Percentiles rank a stretch among this genome's conserved stretches.
These are phyloP conservation scores for Drosophila percnosoma DNA, from an alignment of 2,888 invertebrate species.

Conservation along the genomic window DNA sequence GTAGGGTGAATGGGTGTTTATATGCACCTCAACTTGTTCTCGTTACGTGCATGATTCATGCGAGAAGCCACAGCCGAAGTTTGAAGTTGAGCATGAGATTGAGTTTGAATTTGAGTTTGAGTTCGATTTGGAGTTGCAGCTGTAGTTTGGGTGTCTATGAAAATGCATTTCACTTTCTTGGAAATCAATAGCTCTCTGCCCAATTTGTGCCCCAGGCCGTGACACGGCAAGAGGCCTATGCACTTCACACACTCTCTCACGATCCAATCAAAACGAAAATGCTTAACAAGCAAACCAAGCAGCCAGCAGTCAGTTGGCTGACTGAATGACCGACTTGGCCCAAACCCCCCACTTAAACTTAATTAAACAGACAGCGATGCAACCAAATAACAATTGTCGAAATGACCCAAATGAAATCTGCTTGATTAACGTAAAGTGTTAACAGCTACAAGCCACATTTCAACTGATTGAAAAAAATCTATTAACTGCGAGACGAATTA, in stretches of 20 bases:
- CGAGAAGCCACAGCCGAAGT: constrained; percentile 19
- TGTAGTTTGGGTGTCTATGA: constrained; percentile 11
- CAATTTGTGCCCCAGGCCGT: constrained; percentile 37
- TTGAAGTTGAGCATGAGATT: constrained; percentile 10
- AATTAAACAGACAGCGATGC: constrained; percentile 52
- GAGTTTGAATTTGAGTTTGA: neutral
- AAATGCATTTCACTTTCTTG: constrained; percentile 73
- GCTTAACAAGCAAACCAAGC: constrained; percentile 28
- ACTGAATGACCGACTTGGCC: constrained; percentile 29
- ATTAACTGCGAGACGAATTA: neutral
- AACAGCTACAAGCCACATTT: constrained; percentile 10
- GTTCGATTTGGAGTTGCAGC: neutral
- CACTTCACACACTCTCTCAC: constrained; percentile 54
- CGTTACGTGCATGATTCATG: constrained; percentile 51
- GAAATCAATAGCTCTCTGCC: constrained; percentile 65
- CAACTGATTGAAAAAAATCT: neutral
- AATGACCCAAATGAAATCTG: constrained; percentile 35
- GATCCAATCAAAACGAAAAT: constrained; percentile 47
- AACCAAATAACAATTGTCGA: constrained; percentile 43
- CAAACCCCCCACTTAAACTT: constrained; percentile 48
- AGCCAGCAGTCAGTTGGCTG: neutral
- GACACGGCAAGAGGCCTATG: neutral
- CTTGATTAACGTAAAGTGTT: constrained; percentile 57
- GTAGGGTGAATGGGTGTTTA: constrained; percentile 33
- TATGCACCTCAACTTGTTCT: constrained; percentile 64